Percentiles rank a stretch among this genome's conserved stretches.
Evolutionary conservation across 2,888 invertebrate genomes (phyloP).

Genomic region (Metalampra italica): DNA sequence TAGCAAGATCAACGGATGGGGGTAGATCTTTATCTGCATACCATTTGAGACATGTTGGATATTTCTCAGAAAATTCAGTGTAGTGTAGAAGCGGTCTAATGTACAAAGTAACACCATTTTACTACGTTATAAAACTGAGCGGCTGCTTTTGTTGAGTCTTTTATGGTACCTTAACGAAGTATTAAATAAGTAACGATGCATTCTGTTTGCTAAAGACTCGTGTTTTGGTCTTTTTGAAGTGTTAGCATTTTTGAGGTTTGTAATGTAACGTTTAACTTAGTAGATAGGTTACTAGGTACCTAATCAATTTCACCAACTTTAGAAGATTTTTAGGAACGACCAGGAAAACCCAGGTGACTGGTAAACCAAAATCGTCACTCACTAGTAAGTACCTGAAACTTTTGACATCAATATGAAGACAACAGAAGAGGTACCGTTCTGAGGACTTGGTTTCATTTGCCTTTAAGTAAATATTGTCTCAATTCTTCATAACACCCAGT

Average conservation of each 20-base stretch:
- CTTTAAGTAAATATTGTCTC: too few species aligned
- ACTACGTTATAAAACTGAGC: slow-evolving; percentile 27
- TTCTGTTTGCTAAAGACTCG: slow-evolving; percentile 2
- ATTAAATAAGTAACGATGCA: slow-evolving; percentile 5
- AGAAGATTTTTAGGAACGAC: background rate
- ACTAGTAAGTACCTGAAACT: too few species aligned
- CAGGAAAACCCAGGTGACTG: too few species aligned
- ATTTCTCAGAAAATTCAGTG: background rate
- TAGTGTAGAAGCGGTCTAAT: background rate
- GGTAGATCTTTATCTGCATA: background rate
- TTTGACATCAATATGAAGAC: too few species aligned
- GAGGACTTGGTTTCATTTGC: too few species aligned
- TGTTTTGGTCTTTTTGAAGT: background rate
- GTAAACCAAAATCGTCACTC: too few species aligned
- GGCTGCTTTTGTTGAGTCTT: slow-evolving; percentile 26
- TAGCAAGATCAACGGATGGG: too few species aligned
- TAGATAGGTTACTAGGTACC: background rate
- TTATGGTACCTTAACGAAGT: slow-evolving; percentile 28
- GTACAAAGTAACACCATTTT: slow-evolving; percentile 26
- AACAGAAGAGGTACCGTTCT: too few species aligned
- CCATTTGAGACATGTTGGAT: background rate
- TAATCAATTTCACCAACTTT: background rate
- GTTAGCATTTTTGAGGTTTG: background rate
- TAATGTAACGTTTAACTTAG: background rate
- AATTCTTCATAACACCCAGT: too few species aligned